These are phyloP conservation scores for Peromyscus californicus DNA, from an alignment of 2,113 vertebrate species.

Conservation along the genomic window DNA sequence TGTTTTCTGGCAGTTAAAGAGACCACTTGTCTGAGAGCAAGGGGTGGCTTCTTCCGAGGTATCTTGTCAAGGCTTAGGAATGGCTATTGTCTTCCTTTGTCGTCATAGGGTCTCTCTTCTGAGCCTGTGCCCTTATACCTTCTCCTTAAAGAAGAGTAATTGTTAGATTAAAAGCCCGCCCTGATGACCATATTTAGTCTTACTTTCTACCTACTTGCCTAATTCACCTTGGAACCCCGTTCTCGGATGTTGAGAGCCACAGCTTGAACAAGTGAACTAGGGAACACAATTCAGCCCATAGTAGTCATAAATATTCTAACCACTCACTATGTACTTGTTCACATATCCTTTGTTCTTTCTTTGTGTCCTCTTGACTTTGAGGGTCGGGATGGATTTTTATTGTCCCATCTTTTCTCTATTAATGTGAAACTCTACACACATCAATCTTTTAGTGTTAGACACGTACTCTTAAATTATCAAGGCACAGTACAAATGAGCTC, in stretches of 20 bases:
- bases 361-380: not conserved
- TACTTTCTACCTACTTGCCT: not conserved
- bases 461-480: not conserved
- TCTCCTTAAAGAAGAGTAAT: not conserved
- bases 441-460: not conserved
- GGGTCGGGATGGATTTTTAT: not conserved
- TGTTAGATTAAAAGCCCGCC: not conserved
- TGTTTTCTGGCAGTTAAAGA: not conserved
- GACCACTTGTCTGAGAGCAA: not conserved
- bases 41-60: not conserved
- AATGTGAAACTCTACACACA: not conserved
- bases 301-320: not conserved
- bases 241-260: not conserved
- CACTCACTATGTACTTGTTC: not conserved
- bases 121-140: no score
- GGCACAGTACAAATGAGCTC: not conserved
- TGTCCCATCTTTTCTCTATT: not conserved
- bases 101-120: no score
- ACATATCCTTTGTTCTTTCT: not conserved
- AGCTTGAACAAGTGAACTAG: not conserved
- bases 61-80: not conserved
- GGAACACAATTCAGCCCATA: not conserved
- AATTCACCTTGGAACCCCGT: not conserved
- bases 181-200: not conserved
- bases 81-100: not conserved